These are phyloP conservation scores for Drosophila subquinaria DNA, from an alignment of 2,888 invertebrate genomes.

Conservation along the genomic window DNA sequence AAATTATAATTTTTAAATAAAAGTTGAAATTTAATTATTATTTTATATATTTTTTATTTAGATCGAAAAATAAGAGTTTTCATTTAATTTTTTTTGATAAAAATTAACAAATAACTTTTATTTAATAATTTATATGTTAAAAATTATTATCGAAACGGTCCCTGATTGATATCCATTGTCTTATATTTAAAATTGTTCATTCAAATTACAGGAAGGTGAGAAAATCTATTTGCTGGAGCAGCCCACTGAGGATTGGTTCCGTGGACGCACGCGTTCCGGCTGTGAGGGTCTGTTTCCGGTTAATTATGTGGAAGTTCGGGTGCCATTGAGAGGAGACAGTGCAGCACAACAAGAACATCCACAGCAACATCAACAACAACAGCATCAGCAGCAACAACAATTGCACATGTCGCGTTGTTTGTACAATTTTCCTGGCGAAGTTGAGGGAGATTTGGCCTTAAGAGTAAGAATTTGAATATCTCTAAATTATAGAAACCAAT, in stretches of 20 bases:
- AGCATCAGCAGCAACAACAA: constrained; percentile 19
- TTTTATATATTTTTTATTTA: too few relatives aligned
- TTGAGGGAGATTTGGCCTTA: constrained; percentile 87
- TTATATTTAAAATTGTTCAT: not conserved
- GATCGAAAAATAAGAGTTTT: too few relatives aligned
- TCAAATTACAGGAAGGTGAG: constrained; percentile 88
- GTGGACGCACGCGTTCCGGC: constrained; percentile 89
- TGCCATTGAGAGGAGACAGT: constrained; percentile 87
- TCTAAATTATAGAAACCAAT: not conserved
- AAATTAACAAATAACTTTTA: too few relatives aligned
- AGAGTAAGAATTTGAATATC: constrained; percentile 84
- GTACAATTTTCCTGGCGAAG: constrained; percentile 90
- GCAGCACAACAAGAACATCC: constrained; percentile 26
- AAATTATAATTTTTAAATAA: too few relatives aligned
- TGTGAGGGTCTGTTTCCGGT: constrained; percentile 93
- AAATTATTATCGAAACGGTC: too few relatives aligned
- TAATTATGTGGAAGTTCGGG: constrained; percentile 91
- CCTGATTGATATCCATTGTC: too few relatives aligned
- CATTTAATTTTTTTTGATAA: too few relatives aligned
- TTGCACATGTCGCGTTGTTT: constrained; percentile 87
- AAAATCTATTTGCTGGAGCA: constrained; percentile 89
- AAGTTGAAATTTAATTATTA: too few relatives aligned
- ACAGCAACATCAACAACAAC: constrained; percentile 20
- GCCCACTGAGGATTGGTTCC: constrained; percentile 93
- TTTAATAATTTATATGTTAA: too few relatives aligned